Evolutionary conservation across 2,888 invertebrate genomes (phyloP).

Genomic region (Agrypnus murinus): DNA sequence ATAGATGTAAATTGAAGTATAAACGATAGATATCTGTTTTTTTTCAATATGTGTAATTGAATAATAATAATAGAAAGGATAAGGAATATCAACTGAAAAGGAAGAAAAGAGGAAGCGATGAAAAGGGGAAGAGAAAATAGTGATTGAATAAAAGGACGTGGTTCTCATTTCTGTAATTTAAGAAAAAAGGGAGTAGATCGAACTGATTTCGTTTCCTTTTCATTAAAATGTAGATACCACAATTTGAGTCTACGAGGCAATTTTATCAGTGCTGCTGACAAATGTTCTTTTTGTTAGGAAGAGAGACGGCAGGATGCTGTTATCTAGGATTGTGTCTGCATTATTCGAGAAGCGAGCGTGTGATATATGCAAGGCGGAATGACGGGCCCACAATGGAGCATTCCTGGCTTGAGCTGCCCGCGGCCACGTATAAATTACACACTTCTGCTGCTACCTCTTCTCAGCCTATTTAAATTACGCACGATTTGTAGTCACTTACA

Average conservation of each 20-base stretch:
- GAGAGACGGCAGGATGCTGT: slow-evolving; percentile 59
- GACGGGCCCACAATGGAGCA: slow-evolving; percentile 57
- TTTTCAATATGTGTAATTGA: too few species aligned
- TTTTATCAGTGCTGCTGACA: slow-evolving; percentile 59
- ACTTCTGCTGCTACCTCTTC: slow-evolving; percentile 50
- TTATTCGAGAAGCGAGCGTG: slow-evolving; percentile 58
- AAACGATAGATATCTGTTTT: too few species aligned
- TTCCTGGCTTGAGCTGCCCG: slow-evolving; percentile 53
- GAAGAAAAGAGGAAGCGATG: too few species aligned
- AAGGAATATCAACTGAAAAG: too few species aligned
- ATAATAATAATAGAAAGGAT: too few species aligned
- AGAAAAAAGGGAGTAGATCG: slow-evolving; percentile 18
- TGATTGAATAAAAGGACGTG: slow-evolving; percentile 31
- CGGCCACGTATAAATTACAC: slow-evolving; percentile 56
- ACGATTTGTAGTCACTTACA: slow-evolving; percentile 51
- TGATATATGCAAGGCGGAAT: slow-evolving; percentile 61
- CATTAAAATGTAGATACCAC: slow-evolving; percentile 42
- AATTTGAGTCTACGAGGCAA: slow-evolving; percentile 45
- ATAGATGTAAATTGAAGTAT: too few species aligned
- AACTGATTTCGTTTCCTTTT: slow-evolving; percentile 40
- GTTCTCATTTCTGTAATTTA: slow-evolving; percentile 23
- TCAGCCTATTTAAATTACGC: slow-evolving; percentile 53
- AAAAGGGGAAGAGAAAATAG: slow-evolving; percentile 3
- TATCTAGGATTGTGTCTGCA: slow-evolving; percentile 62
- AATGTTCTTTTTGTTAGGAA: slow-evolving; percentile 60